Conservation (phyloP, 1,140 invertebrate species). For the Vanessa atalanta region DNA sequence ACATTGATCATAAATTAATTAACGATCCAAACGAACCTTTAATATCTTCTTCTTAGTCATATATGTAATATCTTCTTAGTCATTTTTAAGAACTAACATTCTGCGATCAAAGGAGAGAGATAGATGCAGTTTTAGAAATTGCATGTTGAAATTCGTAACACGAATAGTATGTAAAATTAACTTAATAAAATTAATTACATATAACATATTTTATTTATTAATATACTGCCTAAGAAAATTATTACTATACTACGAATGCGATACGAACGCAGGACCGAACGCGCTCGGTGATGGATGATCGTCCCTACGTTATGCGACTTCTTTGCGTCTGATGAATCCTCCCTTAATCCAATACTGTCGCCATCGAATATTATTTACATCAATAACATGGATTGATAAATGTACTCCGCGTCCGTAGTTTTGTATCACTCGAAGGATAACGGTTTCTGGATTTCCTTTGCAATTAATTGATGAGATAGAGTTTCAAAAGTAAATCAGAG, state of each 20-base stretch:
- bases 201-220: too few species aligned
- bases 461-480: background rate
- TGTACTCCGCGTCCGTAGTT: background rate
- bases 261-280: background rate
- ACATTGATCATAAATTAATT: too few species aligned
- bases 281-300: conserved; percentile 10
- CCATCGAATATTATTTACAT: conserved; percentile 17
- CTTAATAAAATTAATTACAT: too few species aligned
- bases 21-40: too few species aligned
- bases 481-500: background rate
- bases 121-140: too few species aligned
- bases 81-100: too few species aligned
- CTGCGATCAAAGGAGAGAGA: too few species aligned
- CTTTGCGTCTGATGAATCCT: conserved; percentile 4
- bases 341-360: conserved; percentile 18
- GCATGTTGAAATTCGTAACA: too few species aligned
- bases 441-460: background rate
- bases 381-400: conserved; percentile 13
- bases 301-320: background rate
- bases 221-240: too few species aligned
- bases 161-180: too few species aligned
- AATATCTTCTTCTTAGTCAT: too few species aligned
- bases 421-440: background rate
- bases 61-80: too few species aligned
- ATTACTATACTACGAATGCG: background rate